These are phyloP conservation scores for Daubentonia madagascariensis DNA, from an alignment of 2,113 vertebrate genomes.

Conservation along the genomic window DNA sequence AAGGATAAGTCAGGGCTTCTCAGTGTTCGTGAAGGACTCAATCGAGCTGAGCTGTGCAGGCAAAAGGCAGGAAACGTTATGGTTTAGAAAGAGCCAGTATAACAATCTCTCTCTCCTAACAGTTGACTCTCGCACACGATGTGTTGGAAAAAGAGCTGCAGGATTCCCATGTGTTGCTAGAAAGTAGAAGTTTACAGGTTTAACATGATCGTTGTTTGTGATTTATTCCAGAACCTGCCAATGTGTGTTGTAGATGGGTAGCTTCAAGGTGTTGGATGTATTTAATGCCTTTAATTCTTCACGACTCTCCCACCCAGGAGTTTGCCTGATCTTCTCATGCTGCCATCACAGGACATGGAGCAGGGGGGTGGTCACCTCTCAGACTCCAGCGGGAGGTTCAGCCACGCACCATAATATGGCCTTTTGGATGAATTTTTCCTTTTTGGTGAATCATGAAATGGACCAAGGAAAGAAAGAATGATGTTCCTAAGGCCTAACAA, in stretches of 20 bases:
- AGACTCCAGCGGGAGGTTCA: neutral
- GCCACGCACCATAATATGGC: neutral
- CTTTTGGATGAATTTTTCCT: neutral
- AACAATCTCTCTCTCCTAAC: neutral
- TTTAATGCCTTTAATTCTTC: neutral
- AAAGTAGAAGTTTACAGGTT: neutral
- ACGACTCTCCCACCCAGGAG: neutral
- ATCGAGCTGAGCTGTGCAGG: neutral
- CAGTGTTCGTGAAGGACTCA: neutral
- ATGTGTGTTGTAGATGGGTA: neutral
- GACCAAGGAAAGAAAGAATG: neutral
- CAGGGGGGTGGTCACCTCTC: neutral
- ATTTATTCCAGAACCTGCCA: neutral
- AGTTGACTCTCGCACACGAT: neutral
- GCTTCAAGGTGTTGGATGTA: neutral
- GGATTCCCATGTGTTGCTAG: neutral
- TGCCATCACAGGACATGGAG: fast-evolving
- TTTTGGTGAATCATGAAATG: neutral
- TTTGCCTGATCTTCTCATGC: neutral
- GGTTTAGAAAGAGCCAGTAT: neutral
- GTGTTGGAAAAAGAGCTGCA: neutral
- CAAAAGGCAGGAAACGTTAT: neutral
- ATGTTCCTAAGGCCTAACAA: neutral
- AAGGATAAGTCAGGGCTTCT: too few relatives aligned
- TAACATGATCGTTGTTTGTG: neutral